A percentile compares a stretch with the other conserved stretches of the same genome.
Evolutionary conservation across 2,113 vertebrate species (phyloP).

Genomic region (Oreochromis spilurus): DNA sequence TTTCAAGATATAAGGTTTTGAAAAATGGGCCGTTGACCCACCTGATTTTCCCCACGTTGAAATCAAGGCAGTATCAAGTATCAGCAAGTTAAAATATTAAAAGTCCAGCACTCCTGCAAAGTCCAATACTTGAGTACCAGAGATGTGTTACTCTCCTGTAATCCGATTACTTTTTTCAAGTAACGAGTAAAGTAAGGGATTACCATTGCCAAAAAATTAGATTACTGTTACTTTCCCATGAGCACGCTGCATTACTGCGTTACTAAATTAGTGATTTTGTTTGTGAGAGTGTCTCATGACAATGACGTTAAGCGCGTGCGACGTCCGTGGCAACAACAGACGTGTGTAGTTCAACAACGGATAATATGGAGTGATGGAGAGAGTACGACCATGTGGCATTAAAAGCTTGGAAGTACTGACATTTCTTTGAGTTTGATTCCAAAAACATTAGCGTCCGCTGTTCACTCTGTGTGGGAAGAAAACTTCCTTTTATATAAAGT

Average conservation of each 20-base stretch:
- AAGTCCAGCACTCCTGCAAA: neutral
- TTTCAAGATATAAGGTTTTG: neutral
- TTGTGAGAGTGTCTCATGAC: neutral
- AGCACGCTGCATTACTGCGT: rapidly evolving
- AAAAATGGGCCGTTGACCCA: rapidly evolving
- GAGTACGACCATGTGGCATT: rapidly evolving
- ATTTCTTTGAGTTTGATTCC: neutral
- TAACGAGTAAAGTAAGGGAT: neutral
- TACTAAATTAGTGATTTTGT: neutral
- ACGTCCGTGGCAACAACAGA: too few species aligned
- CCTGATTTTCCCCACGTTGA: neutral
- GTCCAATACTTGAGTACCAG: neutral
- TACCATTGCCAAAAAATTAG: neutral
- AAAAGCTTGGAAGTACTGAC: rapidly evolving
- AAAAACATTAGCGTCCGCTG: neutral
- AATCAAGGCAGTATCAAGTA: neutral
- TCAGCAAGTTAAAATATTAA: neutral
- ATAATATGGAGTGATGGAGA: too few species aligned
- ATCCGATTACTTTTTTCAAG: neutral
- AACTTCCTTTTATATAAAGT: rapidly evolving
- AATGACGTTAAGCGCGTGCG: rapidly evolving
- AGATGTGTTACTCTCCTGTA: rapidly evolving
- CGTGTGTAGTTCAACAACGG: too few species aligned
- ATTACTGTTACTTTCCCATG: rapidly evolving
- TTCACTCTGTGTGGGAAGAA: neutral